Evolutionary conservation across 2,797 vertebrate genomes (phyloP), one percentile per base, ranked within the genome.

Genomic region (Apogon hyalosoma): DNA sequence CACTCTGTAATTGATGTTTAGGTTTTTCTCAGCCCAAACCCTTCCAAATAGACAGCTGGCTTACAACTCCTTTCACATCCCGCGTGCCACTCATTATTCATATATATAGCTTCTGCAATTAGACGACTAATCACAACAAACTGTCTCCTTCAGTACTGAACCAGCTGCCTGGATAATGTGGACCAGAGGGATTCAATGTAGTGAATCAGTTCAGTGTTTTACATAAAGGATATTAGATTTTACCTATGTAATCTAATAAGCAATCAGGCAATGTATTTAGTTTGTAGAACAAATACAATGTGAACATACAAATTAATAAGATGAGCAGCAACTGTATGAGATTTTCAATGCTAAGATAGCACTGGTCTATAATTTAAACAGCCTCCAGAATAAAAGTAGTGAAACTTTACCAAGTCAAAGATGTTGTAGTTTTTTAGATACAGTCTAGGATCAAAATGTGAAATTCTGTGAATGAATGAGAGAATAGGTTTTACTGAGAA

Each of bases 91-190:
- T 91, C 80, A 91, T 90, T 84, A 88, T 78, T 91, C 87, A 88
- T 86, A 84, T 87, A 91, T 91, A 86, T 87, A 84, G 90, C 77
- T 86, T 84, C 82, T 86, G 75, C 84, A 68, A 92, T 92, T 91
- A 89, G 75, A 56, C 70, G 77, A 77, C 90, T 91, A 91, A 93
- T 92, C 87, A 92, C 89, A 92, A 90, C 90, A 91, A 92, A 93
- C 85, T 86, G 88, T 87, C 71, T 82, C 75, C 77, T 78, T 76
- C 75, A 69, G 63, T 41, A 75, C 63, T 63, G 63, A 84, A 75
- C 73, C 83, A 77, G 82, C 75, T 72, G 75, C 80, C 69, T 66
- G 73, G 69, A n/a, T 56, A 55, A 83, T 69, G 79, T 67, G 71
- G 56, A 70, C 75, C 76, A 65, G 67, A 75, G 87, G 80, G 82